Base-by-base conservation (phyloP, 2,797 vertebrate species). In the Pangasius djambal region DNA sequence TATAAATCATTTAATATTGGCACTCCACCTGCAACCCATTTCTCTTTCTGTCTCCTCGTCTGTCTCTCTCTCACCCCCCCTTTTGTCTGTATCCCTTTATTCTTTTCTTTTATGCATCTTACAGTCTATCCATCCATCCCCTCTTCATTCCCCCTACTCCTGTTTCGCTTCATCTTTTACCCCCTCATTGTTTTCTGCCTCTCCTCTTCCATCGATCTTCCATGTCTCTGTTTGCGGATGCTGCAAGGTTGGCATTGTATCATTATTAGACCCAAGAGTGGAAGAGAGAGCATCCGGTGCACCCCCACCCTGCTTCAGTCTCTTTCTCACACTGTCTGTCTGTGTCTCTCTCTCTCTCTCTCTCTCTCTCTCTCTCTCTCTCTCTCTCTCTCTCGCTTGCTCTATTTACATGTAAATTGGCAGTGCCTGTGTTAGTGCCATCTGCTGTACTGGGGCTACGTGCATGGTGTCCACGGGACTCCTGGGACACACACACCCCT, bases 391-490 rank as follows among this genome's bases (percentile, higher is more conserved):
- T 83, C 59, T 34, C 31, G 31, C 86, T 86, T 85, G 85, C 82
- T 83, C 92, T 91, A 93, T 96, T 94, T 95, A 94, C 91, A 95
- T 96, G 95, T 91, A 96, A 96, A 96, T 96, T 90, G 91, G 40
- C 91, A 83, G 75, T 89, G 89, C 67, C 88, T 92, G 87, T 90
- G 79, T 91, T 89, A 90, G 90, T 90, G 92, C 95, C 95, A 96
- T 96, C 95, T 96, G 95, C 93, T 94, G 92, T 91, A 72, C 48
- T 87, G 37, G 50, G 70, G 74, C 67, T 86, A 40, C 65, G 81
- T 88, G 85, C 86, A 86, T 63, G 82, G 77, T 86, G 79, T 57
- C 61, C 72, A 90, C 72, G 31, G 52, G 75, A 81, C 79, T 86
- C 79, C 85, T 72, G 89, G 70, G 86, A 84, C 37, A n/a, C 59